These are phyloP conservation scores for Xanthia togata DNA, from an alignment of 2,888 invertebrate genomes.

Conservation along the genomic window DNA sequence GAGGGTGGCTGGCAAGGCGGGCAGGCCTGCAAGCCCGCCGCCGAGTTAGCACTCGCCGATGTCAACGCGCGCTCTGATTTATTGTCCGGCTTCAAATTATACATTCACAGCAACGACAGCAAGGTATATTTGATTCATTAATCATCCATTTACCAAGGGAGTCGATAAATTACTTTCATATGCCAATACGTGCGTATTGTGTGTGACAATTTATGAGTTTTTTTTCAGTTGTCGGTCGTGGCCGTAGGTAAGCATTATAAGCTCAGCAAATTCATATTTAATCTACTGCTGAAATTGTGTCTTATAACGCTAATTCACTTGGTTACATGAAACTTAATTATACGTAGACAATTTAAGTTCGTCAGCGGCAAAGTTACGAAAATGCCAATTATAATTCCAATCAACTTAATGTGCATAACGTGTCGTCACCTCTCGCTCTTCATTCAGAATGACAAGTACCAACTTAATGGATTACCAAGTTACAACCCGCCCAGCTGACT, in stretches of 20 bases:
- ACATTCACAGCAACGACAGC: slow-evolving; percentile 98
- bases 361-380: slow-evolving; percentile 59
- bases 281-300: slow-evolving; percentile 37
- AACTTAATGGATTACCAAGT: slow-evolving; percentile 79
- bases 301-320: slow-evolving; percentile 37
- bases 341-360: slow-evolving; percentile 44
- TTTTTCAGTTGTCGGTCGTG: slow-evolving; percentile 35
- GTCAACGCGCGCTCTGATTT: slow-evolving; percentile 97
- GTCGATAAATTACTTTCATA: slow-evolving; percentile 54
- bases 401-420: slow-evolving; percentile 78
- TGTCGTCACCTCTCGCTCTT: slow-evolving; percentile 68
- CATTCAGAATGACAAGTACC: slow-evolving; percentile 71
- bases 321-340: slow-evolving; percentile 50
- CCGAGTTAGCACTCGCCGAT: slow-evolving; percentile 98
- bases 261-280: slow-evolving; percentile 34
- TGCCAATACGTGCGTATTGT: slow-evolving; percentile 58
- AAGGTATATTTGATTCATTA: slow-evolving; percentile 92
- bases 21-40: slow-evolving; percentile 99
- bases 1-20: slow-evolving; percentile 99
- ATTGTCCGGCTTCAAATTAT: slow-evolving; percentile 97
- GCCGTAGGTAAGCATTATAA: background rate
- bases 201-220: slow-evolving; percentile 45
- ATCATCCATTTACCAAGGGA: slow-evolving; percentile 55
- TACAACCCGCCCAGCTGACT: slow-evolving; percentile 73
- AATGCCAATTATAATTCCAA: slow-evolving; percentile 76